A percentile compares a stretch with the other conserved stretches of the same genome.
Evolutionary conservation across 1,140 invertebrate genomes (phyloP).

Genomic region (Eueides isabella): DNA sequence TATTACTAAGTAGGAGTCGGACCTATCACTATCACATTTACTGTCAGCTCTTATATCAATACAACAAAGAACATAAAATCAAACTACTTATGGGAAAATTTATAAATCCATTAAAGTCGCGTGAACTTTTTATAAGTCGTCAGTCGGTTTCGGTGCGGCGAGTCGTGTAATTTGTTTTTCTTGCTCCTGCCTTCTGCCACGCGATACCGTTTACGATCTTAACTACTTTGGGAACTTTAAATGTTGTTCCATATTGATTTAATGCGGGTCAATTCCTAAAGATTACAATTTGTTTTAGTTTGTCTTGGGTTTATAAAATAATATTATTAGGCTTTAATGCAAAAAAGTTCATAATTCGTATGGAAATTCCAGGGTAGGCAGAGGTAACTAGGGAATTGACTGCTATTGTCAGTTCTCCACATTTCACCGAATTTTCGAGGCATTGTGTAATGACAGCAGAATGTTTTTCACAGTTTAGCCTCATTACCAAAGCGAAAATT

Average conservation of each 20-base stretch:
- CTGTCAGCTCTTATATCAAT: background rate
- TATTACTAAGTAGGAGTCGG: too few relatives aligned
- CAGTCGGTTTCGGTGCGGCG: slow-evolving; percentile 19
- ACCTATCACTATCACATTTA: background rate
- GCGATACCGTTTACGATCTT: slow-evolving; percentile 27
- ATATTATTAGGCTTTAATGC: slow-evolving; percentile 6
- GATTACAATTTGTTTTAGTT: background rate
- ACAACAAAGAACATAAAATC: background rate
- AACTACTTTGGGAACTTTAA: slow-evolving; percentile 23
- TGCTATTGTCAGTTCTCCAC: too few relatives aligned
- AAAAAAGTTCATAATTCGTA: background rate
- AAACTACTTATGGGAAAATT: slow-evolving; percentile 13
- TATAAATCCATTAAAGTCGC: slow-evolving; percentile 26
- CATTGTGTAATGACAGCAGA: too few relatives aligned
- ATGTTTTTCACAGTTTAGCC: too few relatives aligned
- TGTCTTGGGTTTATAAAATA: background rate
- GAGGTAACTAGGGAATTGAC: background rate
- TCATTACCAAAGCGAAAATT: too few relatives aligned
- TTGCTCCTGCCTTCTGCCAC: slow-evolving; percentile 16
- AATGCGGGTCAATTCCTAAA: slow-evolving; percentile 1
- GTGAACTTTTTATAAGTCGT: slow-evolving; percentile 18
- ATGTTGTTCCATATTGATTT: slow-evolving; percentile 12
- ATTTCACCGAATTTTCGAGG: too few relatives aligned
- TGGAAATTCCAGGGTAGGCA: background rate
- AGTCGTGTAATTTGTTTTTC: slow-evolving; percentile 27